Evolutionary conservation across 64 coral and sea anemone species (phyloP), one percentile per base, ranked within the genome.

Genomic region (Trachythela sp.): DNA sequence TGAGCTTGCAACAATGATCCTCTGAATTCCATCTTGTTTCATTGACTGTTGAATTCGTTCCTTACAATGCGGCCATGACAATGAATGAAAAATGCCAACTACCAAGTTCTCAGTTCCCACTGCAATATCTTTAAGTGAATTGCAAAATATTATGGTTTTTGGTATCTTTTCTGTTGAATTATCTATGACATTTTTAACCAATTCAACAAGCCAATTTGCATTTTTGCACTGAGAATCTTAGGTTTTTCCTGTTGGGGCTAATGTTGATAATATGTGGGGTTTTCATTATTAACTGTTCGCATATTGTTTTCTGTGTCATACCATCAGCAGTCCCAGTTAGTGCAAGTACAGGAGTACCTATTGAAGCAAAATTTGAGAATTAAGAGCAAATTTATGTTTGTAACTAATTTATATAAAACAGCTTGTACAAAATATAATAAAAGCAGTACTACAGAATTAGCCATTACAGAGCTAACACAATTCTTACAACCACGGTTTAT

Each of bases 1-100:
- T 45, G 43, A 52, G 9, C 43, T 52, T 50, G 85, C 36, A 54
- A 86, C 32, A 86, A 86, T 48, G 54, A 54, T 54, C 43, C 85
- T 86, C 8, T 52, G 20, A 2, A 2, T 86, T 86, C 37, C 85
- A 13, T 52, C 45, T 17, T 54, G 38, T 86, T n/a, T 86, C 8
- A 86, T 52, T 31, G 85, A 86, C 4, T 14, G 34, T 22, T 52
- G 13, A 20, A 86, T 48, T 48, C 8, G 34, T 20, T 56, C 85
- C 22, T 86, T 86, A 52, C 54, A 52, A 54, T 86, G 85, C 34
- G 45, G 43, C 85, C 85, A 86, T 20, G 85, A 59, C 17, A 36
- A 24, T 20, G 85, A 87, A 36, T 87, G 85, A 37, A 58, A 87
- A 87, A 87, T 38, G 9, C 85, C 85, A 87, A 87, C 13, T 22